Conservation (phyloP, 2,797 vertebrate species). For the Acipenser ruthenus region DNA sequence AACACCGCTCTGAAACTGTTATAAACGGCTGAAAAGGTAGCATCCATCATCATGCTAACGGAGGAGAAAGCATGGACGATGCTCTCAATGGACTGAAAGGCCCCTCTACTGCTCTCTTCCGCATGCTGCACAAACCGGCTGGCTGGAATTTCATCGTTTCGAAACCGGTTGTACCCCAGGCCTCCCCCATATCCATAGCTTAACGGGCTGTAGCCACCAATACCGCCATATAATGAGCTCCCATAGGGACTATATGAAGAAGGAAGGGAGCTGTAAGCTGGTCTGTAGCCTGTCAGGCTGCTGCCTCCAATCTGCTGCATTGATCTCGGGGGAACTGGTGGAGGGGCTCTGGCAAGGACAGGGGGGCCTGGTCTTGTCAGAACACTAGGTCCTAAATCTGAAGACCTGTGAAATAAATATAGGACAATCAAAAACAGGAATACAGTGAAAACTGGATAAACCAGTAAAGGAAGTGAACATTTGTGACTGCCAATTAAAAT, state of each 20-base stretch:
- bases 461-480: background rate
- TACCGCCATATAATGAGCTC: slow-evolving; percentile 68
- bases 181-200: slow-evolving; percentile 64
- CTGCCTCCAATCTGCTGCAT: slow-evolving; percentile 56
- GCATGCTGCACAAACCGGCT: slow-evolving; percentile 94
- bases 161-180: slow-evolving; percentile 72
- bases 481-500: too few relatives aligned
- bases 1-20: slow-evolving; percentile 94
- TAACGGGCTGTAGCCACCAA: slow-evolving; percentile 68
- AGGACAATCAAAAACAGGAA: slow-evolving; percentile 1
- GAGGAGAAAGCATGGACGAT: slow-evolving; percentile 95
- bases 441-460: background rate
- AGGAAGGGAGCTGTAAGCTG: slow-evolving; percentile 69
- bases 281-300: slow-evolving; percentile 63
- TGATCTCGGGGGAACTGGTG: slow-evolving; percentile 76
- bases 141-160: slow-evolving; percentile 67
- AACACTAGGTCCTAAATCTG: slow-evolving; percentile 63
- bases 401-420: slow-evolving; percentile 55
- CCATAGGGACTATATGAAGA: slow-evolving; percentile 79
- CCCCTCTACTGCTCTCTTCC: slow-evolving; percentile 91
- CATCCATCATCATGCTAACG: slow-evolving; percentile 97
- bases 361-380: slow-evolving; percentile 56
- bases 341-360: slow-evolving; percentile 64
- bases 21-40: slow-evolving; percentile 92
- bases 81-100: slow-evolving; percentile 96